Evolutionary conservation across 2,113 vertebrate genomes (phyloP).

Genomic region (Leuciscus idus): DNA sequence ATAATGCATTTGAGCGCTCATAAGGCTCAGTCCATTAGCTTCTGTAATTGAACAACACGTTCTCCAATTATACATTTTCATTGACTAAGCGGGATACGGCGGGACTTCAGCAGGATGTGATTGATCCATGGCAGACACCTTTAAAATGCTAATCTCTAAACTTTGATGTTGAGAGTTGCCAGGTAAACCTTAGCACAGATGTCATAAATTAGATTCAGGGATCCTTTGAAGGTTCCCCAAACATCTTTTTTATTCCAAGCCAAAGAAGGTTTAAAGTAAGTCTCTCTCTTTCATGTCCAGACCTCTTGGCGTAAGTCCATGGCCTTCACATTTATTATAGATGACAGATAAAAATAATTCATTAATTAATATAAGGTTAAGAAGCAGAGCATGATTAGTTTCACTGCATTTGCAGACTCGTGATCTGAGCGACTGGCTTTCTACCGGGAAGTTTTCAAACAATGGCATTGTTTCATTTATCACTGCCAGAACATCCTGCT

Average conservation of each 20-base stretch:
- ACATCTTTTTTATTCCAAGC: conserved; percentile 73
- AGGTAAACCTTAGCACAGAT: conserved; percentile 71
- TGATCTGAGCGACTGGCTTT: neutral
- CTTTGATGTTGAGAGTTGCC: conserved; percentile 70
- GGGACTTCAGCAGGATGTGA: conserved; percentile 48
- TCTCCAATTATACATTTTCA: conserved; percentile 46
- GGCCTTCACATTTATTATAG: conserved; percentile 73
- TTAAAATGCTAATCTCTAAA: conserved; percentile 71
- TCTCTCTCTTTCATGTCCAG: conserved; percentile 73
- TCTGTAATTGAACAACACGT: conserved; percentile 44
- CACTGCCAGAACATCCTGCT: neutral
- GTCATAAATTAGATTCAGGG: conserved; percentile 74
- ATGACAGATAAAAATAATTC: conserved; percentile 68
- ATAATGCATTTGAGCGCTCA: conserved; percentile 17
- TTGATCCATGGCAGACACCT: conserved; percentile 62
- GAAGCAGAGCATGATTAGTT: conserved; percentile 27
- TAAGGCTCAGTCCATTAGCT: conserved; percentile 21
- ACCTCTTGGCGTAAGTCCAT: conserved; percentile 71
- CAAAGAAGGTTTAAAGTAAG: conserved; percentile 73
- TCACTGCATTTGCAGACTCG: neutral
- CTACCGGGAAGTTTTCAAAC: neutral
- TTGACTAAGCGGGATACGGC: conserved; percentile 32
- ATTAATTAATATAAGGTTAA: conserved; percentile 66
- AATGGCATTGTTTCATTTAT: conserved; percentile 23
- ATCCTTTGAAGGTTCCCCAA: conserved; percentile 75